Conservation (phyloP, 2,113 vertebrate genomes). For the Oryzias javanicus region DNA sequence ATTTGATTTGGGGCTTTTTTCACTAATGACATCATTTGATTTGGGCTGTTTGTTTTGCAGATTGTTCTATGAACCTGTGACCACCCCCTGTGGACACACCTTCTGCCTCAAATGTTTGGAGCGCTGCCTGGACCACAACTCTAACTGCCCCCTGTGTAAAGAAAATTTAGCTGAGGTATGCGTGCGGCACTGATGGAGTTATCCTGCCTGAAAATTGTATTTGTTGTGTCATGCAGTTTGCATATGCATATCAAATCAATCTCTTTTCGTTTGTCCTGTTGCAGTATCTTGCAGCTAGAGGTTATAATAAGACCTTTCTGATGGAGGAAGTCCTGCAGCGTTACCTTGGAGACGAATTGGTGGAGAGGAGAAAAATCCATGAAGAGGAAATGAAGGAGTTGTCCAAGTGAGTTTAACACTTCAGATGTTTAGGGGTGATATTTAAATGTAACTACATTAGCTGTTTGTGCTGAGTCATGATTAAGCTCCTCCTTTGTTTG, state of each 20-base stretch:
- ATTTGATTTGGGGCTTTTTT: background rate
- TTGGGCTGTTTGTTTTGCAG: constrained; percentile 61
- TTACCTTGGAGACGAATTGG: constrained; percentile 86
- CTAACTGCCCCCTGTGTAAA: constrained; percentile 90
- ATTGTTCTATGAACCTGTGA: constrained; percentile 91
- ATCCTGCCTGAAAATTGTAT: no score
- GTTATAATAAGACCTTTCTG: constrained; percentile 86
- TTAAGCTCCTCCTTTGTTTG: background rate
- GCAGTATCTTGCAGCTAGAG: constrained; percentile 88
- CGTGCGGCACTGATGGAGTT: background rate
- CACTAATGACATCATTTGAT: background rate
- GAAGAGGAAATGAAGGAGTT: constrained; percentile 93
- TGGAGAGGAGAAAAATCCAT: constrained; percentile 87
- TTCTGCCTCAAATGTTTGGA: constrained; percentile 96
- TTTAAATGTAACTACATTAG: background rate
- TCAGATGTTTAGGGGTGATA: background rate
- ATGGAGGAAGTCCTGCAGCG: constrained; percentile 86
- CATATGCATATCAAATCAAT: background rate
- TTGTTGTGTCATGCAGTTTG: background rate
- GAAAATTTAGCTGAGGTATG: constrained; percentile 88
- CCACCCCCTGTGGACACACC: constrained; percentile 90
- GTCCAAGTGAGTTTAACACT: constrained; percentile 80
- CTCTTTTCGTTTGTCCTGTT: background rate
- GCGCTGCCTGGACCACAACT: constrained; percentile 90
- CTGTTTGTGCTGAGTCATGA: background rate